Evolutionary conservation across 2,113 vertebrate genomes (phyloP), one percentile per base, ranked within the genome.

Genomic region (Caranx melampygus): DNA sequence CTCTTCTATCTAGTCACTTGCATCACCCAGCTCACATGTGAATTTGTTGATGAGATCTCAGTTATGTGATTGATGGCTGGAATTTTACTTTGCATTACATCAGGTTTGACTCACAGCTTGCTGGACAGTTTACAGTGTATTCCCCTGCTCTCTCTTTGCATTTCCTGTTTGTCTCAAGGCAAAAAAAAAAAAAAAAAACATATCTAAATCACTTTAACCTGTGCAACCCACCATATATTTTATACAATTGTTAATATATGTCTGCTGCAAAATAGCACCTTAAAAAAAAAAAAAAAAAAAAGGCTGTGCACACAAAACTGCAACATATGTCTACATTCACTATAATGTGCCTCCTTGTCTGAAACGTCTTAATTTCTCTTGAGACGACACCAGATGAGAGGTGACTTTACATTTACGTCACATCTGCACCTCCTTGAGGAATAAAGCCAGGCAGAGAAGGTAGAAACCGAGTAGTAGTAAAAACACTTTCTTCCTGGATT

Each of bases 341-440:
- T 52, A 11, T 34, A 45, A 59, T 58, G 26, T 58, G 8, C 31
- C 11, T 57, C 5, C 37, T 54, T 54, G 16, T 21, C 10, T 40
- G 5, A 63, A 69, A 9, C 6, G 4, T 13, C 9, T 44, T 35
- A n/a, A 78, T 45, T 72, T 72, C 47, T 64, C 49, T 34, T 21
- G 34, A 45, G 34, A 31, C 16, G 31, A 21, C 60, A 55, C 45
- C n/a, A 45, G 52, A 70, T 60, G 47, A 40, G 13, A 62, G 0
- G 15, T 72, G 35, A 15, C 49, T 75, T 60, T 34, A 42, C 49
- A 73, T 67, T 31, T 40, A 20, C 13, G 4, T 72, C 45, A 51
- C 11, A 58, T 75, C n/a, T 34, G 60, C 34, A 65, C 35, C 18
- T 37, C 33, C 33, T 10, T 14, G 33, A 66, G 66, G 33, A 60